Conservation (phyloP, 2,888 invertebrate species). For the Axea sp. region DNA sequence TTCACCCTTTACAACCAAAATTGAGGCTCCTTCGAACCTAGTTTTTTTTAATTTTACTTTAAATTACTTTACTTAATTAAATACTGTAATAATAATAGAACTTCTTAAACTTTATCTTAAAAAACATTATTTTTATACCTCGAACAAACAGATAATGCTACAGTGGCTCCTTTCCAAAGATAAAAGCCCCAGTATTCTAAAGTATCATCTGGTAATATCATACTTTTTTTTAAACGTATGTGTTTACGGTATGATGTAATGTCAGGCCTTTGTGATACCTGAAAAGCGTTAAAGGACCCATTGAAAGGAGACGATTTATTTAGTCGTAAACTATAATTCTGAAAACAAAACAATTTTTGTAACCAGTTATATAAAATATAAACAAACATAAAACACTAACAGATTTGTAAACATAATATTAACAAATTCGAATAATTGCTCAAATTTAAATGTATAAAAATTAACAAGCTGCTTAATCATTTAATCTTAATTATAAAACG, state of each 20-base stretch:
- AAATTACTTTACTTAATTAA: not conserved
- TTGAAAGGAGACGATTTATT: too few relatives aligned
- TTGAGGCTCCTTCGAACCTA: conserved; percentile 85
- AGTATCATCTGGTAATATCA: conserved; percentile 91
- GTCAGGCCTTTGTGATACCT: conserved; percentile 86
- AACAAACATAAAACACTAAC: too few relatives aligned
- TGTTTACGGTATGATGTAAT: conserved; percentile 86
- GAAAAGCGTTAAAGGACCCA: conserved; percentile 87
- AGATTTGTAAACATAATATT: too few relatives aligned
- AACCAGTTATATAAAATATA: too few relatives aligned
- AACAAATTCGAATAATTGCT: too few relatives aligned
- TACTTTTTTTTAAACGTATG: conserved; percentile 88
- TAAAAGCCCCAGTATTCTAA: conserved; percentile 94
- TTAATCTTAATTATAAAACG: not conserved
- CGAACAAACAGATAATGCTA: conserved; percentile 89
- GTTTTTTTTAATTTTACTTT: not conserved
- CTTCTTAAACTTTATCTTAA: too few relatives aligned
- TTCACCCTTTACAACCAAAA: conserved; percentile 90
- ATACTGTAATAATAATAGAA: not conserved
- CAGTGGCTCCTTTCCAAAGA: conserved; percentile 87
- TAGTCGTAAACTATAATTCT: conserved; percentile 87
- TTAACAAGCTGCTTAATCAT: not conserved
- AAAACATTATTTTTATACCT: conserved; percentile 79
- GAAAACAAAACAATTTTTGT: conserved; percentile 62
- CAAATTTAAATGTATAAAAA: too few relatives aligned